These are phyloP conservation scores for Drosophila mayri DNA, from an alignment of 1,140 invertebrate species.

Conservation along the genomic window DNA sequence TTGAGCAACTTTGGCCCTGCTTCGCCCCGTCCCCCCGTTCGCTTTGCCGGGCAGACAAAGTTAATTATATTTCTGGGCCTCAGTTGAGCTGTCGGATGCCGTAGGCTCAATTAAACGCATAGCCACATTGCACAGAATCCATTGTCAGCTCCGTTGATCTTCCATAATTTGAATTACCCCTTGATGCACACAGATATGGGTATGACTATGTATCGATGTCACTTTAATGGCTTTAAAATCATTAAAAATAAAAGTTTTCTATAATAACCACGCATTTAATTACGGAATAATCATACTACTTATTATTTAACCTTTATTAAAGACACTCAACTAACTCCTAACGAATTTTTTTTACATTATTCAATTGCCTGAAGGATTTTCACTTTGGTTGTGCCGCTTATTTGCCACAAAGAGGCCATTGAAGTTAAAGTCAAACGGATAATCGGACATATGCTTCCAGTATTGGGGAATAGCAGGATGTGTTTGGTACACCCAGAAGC, in stretches of 20 bases:
- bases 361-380: background rate
- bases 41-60: conserved; percentile 52
- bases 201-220: background rate
- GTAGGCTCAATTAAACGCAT: conserved; percentile 62
- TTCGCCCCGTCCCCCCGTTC: background rate
- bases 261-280: no score
- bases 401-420: conserved; percentile 53
- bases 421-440: conserved; percentile 54
- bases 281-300: no score
- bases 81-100: conserved; percentile 43
- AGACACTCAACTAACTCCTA: background rate
- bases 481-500: conserved; percentile 57
- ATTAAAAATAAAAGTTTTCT: background rate
- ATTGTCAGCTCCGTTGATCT: conserved; percentile 1
- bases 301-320: background rate
- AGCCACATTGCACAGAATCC: conserved; percentile 39
- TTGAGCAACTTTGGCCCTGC: conserved; percentile 48
- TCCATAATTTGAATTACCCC: background rate
- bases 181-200: background rate
- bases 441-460: conserved; percentile 35
- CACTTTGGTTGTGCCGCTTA: conserved; percentile 11
- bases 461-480: conserved; percentile 35
- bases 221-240: background rate
- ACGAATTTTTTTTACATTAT: no score
- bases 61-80: conserved; percentile 70